A percentile compares a stretch with the other conserved stretches of the same genome.
Evolutionary conservation across 2,888 invertebrate genomes (phyloP).

Genomic region (Drosophila kokeensis): DNA sequence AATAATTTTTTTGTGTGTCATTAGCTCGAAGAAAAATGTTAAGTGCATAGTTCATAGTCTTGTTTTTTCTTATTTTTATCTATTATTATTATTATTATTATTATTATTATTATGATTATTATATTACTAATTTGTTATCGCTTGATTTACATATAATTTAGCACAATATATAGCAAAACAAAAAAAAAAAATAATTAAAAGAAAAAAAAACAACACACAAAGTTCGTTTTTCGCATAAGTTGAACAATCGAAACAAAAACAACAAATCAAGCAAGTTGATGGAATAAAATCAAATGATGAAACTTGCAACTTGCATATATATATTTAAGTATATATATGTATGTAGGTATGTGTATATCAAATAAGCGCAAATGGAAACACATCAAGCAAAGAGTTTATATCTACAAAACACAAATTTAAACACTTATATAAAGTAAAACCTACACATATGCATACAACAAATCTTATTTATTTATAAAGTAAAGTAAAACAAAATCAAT

Average conservation of each 20-base stretch:
- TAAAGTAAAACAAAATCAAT: constrained; percentile 64
- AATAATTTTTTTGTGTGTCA: constrained; percentile 45
- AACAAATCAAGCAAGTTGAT: constrained; percentile 25
- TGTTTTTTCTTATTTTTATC: constrained; percentile 59
- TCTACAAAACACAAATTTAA: constrained; percentile 49
- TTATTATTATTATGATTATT: constrained; percentile 46
- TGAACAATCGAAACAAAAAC: constrained; percentile 25
- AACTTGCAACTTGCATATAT: constrained; percentile 11
- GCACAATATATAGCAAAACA: constrained; percentile 50
- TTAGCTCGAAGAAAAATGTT: constrained; percentile 50
- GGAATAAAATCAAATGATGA: constrained; percentile 15
- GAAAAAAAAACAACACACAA: neutral
- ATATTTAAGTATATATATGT: constrained; percentile 32
- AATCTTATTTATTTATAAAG: constrained; percentile 78
- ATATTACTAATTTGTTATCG: constrained; percentile 68
- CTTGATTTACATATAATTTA: constrained; percentile 73
- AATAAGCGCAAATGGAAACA: constrained; percentile 66
- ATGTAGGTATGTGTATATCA: constrained; percentile 44
- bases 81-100: constrained; percentile 54
- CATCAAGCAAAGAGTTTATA: constrained; percentile 67
- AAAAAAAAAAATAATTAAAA: constrained; percentile 15
- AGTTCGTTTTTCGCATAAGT: constrained; percentile 36
- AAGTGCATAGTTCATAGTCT: constrained; percentile 56
- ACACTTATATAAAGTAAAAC: constrained; percentile 50
- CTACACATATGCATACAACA: constrained; percentile 63